A percentile compares a stretch with the other conserved stretches of the same genome.
Evolutionary conservation across 2,888 invertebrate species (phyloP).

Genomic region (Campoletis raptor): DNA sequence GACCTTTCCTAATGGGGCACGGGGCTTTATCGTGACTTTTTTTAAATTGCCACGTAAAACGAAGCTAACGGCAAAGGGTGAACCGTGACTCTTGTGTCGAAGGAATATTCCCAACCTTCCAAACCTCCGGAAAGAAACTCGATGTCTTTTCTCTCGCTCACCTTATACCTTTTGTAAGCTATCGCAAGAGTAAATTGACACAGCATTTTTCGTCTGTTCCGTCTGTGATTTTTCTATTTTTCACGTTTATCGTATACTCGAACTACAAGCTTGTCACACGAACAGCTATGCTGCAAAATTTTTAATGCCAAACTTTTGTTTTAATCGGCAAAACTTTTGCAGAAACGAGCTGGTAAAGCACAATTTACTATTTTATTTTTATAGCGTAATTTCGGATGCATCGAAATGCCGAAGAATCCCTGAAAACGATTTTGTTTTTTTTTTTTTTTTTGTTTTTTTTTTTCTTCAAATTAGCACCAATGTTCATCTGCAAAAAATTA

Average conservation of each 20-base stretch:
- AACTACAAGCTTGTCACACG: neutral
- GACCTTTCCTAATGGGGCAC: slow-evolving; percentile 55
- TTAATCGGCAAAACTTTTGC: neutral
- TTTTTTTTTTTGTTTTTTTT: neutral
- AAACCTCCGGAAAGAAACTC: slow-evolving; percentile 29
- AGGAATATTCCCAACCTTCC: slow-evolving; percentile 33
- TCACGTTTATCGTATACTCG: neutral
- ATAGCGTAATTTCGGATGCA: neutral
- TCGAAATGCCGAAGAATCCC: neutral
- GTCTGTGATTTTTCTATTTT: slow-evolving; percentile 17
- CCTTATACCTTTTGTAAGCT: slow-evolving; percentile 3
- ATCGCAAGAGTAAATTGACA: slow-evolving; percentile 18
- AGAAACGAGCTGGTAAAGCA: neutral
- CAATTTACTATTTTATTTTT: neutral
- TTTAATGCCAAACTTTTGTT: neutral
- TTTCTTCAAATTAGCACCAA: neutral
- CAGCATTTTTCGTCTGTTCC: slow-evolving; percentile 30
- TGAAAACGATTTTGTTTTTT: neutral
- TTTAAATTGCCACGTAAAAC: slow-evolving; percentile 58
- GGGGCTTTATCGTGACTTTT: slow-evolving; percentile 53
- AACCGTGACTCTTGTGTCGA: slow-evolving; percentile 21
- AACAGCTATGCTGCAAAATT: neutral
- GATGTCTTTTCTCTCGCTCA: slow-evolving; percentile 14
- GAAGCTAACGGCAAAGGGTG: slow-evolving; percentile 44
- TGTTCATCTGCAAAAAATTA: neutral